A percentile compares a stretch with the other conserved stretches of the same genome.
Evolutionary conservation across 2,888 invertebrate species (phyloP).

Genomic region (Aquatica leii): DNA sequence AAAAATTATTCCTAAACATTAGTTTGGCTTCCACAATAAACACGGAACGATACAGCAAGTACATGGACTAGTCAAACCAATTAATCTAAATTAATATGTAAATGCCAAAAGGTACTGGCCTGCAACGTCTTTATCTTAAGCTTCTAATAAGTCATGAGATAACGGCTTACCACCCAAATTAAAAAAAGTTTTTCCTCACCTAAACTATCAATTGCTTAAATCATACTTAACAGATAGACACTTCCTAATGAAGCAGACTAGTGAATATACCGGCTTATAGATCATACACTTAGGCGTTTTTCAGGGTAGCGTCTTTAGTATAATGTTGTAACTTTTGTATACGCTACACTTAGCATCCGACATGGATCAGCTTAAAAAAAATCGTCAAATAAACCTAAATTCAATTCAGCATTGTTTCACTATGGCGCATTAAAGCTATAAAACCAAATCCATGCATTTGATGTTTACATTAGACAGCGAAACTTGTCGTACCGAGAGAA

Average conservation of each 20-base stretch:
- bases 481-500: slow-evolving; percentile 9
- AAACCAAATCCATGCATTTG: too few relatives aligned
- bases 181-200: background rate
- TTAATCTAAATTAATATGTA: too few relatives aligned
- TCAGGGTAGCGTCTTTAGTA: slow-evolving; percentile 3
- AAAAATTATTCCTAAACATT: too few relatives aligned
- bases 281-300: background rate
- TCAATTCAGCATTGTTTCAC: background rate
- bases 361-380: background rate
- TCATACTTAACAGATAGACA: too few relatives aligned
- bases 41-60: too few relatives aligned
- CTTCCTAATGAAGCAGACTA: background rate
- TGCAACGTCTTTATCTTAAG: too few relatives aligned
- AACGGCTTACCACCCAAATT: background rate
- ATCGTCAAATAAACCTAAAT: slow-evolving; percentile 9
- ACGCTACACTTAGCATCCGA: background rate
- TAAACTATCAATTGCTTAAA: background rate
- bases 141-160: slow-evolving; percentile 1
- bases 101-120: too few relatives aligned
- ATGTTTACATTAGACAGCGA: too few relatives aligned
- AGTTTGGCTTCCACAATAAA: too few relatives aligned
- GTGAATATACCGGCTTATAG: background rate
- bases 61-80: too few relatives aligned
- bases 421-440: too few relatives aligned
- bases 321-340: background rate